Percentiles rank a stretch among this genome's conserved stretches.
These are phyloP conservation scores for Romanogobio albipinnatus DNA, from an alignment of 2,113 vertebrate species.

Conservation along the genomic window DNA sequence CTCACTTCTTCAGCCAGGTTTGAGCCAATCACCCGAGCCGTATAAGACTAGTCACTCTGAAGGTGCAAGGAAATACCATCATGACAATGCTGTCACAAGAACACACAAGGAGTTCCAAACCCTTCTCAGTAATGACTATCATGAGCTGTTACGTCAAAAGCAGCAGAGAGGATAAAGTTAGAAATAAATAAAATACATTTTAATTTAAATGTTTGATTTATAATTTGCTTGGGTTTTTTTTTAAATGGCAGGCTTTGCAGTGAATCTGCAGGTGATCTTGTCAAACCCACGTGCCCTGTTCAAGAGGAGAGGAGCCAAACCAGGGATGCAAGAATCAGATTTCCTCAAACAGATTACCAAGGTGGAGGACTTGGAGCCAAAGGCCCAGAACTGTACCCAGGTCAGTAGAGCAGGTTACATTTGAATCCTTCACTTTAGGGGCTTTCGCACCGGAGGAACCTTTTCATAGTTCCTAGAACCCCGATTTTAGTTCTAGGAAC, in stretches of 20 bases:
- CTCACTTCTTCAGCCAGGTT: not conserved
- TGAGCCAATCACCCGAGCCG: no score
- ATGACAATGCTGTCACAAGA: not conserved
- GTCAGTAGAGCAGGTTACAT: constrained; percentile 69
- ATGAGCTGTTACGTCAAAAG: not conserved
- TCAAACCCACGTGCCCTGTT: constrained; percentile 91
- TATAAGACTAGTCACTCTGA: not conserved
- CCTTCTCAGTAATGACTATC: not conserved
- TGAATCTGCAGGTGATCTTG: constrained; percentile 95
- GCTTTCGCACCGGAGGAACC: no score
- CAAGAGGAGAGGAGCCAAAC: constrained; percentile 93
- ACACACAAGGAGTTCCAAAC: not conserved
- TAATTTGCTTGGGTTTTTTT: not conserved
- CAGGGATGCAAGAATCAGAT: constrained; percentile 99
- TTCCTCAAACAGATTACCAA: constrained; percentile 97
- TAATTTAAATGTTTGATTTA: not conserved
- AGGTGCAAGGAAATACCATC: not conserved
- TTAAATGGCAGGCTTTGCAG: constrained; percentile 85
- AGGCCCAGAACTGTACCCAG: constrained; percentile 96
- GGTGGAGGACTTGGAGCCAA: constrained; percentile 93
- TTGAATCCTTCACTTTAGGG: not conserved
- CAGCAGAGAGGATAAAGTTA: not conserved
- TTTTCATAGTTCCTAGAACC: no score
- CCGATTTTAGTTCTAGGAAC: no score
- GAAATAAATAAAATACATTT: not conserved